phyloP scores from a whole-genome alignment of 2,113 vertebrate genomes.

The Potamarius usumacintae region DNA sequence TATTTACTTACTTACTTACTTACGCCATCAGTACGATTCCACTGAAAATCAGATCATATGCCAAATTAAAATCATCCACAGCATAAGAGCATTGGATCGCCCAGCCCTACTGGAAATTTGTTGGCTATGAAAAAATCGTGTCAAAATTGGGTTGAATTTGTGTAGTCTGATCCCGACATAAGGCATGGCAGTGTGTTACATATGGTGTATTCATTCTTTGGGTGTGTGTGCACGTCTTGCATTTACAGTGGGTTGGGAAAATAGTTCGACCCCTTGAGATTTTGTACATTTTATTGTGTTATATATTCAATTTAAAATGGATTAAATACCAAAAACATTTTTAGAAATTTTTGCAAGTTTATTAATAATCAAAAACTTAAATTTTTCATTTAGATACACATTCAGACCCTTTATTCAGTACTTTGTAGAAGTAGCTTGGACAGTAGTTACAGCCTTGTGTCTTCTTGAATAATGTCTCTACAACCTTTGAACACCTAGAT shows the following conservation, averaged over 20 bases:
- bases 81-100: too few relatives aligned
- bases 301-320: not conserved
- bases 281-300: not conserved
- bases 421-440: not conserved
- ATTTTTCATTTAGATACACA: not conserved
- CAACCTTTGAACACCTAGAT: not conserved
- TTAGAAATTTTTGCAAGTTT: not conserved
- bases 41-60: too few relatives aligned
- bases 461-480: not conserved
- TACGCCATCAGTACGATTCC: too few relatives aligned
- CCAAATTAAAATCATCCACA: too few relatives aligned
- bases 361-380: not conserved
- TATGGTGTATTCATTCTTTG: not conserved
- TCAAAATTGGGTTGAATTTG: too few relatives aligned
- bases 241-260: not conserved
- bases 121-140: too few relatives aligned
- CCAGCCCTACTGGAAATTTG: too few relatives aligned
- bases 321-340: not conserved
- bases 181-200: not conserved
- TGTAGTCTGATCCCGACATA: too few relatives aligned
- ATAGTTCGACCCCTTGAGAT: not conserved
- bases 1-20: too few relatives aligned
- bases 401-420: not conserved
- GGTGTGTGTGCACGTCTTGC: not conserved
- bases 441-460: not conserved